Base-by-base conservation (phyloP, 1,140 invertebrate species). In the Uloborus diversus region DNA sequence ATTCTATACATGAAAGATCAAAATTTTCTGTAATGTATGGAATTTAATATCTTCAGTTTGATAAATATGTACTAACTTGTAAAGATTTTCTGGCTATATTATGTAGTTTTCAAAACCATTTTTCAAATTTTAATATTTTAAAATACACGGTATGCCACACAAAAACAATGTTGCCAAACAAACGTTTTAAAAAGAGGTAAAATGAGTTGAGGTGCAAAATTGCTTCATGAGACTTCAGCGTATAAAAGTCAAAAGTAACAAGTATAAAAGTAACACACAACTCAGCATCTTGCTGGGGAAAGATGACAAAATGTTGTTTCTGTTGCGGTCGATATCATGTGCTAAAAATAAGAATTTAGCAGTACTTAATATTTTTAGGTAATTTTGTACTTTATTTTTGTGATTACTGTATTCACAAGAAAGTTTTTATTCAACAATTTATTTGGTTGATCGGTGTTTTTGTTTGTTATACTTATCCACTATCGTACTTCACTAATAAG, bases 111-210 rank as follows among this genome's bases (percentile, higher is more conserved):
- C 37, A 42, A 42, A 42, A 17, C 17, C 17, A 42, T 13, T 9
- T 42, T 1, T 42, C 37, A 0, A 2, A 42, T 56, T 35, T 25
- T 57, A 37, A 61, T 61, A 14, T 59, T 73, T 73, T 59, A 61
- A 73, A 73, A 73, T 56, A 59, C 69, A 73, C 69, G 69, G 69
- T 56, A 73, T 61, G 33, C 27, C 33, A 61, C 25, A 37, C 42
- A 47, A 14, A 47, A n/a, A 28, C 23, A 61, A 27, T 61, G 69
- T 59, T 73, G 69, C 69, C 69, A 73, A 30, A 30, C 11, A 32
- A 32, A 14, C n/a, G 9, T 61, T 49, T 49, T 3, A 68, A 51
- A 35, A 28, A 68, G n/a, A 14, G 9, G 23, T 4, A 20, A 20
- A 20, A 17, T 4, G 49, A 20, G 49, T 20, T 53, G 49, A 53